A percentile compares a stretch with the other conserved stretches of the same genome.
Conservation (phyloP, 2,113 vertebrate species). For the Fregata magnificens region DNA sequence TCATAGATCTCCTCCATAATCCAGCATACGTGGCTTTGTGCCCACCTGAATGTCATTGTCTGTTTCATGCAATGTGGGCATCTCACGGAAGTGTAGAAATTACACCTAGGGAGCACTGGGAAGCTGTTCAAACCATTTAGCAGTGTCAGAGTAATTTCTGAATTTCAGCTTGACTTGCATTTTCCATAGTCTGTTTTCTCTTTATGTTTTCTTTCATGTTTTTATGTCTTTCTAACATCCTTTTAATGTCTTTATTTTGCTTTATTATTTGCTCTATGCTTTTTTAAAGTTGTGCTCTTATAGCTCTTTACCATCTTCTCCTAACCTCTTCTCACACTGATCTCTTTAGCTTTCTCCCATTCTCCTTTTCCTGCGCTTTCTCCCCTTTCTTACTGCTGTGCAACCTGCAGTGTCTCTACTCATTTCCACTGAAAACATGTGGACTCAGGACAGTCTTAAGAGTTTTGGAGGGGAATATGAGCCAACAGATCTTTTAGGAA, state of each 20-base stretch:
- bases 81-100: not conserved
- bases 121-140: not conserved
- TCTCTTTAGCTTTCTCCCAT: not conserved
- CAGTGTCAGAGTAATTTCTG: not conserved
- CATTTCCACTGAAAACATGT: not conserved
- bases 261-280: not conserved
- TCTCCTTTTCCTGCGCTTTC: not conserved
- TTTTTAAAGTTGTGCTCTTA: not conserved
- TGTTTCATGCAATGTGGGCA: not conserved
- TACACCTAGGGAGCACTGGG: not conserved
- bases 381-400: not conserved
- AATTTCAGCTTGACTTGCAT: not conserved
- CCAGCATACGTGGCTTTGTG: not conserved
- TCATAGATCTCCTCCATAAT: not conserved
- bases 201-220: not conserved
- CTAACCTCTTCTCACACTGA: not conserved
- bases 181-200: not conserved
- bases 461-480: not conserved
- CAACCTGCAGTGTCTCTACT: not conserved
- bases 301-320: not conserved
- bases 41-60: not conserved
- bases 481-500: not conserved
- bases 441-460: not conserved
- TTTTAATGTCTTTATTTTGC: not conserved
- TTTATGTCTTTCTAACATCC: not conserved